Base-by-base conservation (phyloP, 2,888 invertebrate species). In the Machimus rusticus region DNA sequence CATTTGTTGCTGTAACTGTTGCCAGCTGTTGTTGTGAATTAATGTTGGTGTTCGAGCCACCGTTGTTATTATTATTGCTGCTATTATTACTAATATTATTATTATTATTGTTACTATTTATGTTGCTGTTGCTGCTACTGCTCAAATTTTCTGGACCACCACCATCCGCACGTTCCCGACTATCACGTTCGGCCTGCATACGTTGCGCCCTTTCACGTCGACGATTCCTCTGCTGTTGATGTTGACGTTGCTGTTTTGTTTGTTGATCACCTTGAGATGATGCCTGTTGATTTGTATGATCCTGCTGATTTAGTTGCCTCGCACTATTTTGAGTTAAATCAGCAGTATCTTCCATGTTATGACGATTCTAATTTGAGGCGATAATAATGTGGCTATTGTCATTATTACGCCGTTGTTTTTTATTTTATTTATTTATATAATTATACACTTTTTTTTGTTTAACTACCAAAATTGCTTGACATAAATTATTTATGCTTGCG, bases 201-300 rank as follows among this genome's bases (percentile, higher is more conserved):
- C 97, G 97, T 95, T 97, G 97, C 92, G 97, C 97, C 94, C 97
- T 95, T 94, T 97, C 97, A 94, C 97, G 95, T 93, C 97, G 95
- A 93, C 97, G 95, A 93, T 97, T 97, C 93, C 96, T 95, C 93
- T 96, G 96, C 84, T 88, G 88, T 82, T 88, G 88, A 81, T 88
- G 88, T 86, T 88, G 88, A 31, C 93, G 91, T 88, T 93, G 93
- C 86, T 92, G 92, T 89, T 92, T 93, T 89, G 89, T 86, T 66
- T 84, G 84, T 51, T 84, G 37, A 19, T 39, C 39, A 12, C 31
- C 66, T 66, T 66, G 66, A 66, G 28, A 19, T 28, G 66, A 12
- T 66, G 46, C 28, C 4, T 46, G 39, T 16, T 77, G 39, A 46
- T 46, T 46, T 5, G 4, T 46, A 46, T 46, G 43, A 46, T 43